Percentiles rank a stretch among this genome's conserved stretches.
Evolutionary conservation across 2,113 vertebrate genomes (phyloP).

Genomic region (Gobio gobio): DNA sequence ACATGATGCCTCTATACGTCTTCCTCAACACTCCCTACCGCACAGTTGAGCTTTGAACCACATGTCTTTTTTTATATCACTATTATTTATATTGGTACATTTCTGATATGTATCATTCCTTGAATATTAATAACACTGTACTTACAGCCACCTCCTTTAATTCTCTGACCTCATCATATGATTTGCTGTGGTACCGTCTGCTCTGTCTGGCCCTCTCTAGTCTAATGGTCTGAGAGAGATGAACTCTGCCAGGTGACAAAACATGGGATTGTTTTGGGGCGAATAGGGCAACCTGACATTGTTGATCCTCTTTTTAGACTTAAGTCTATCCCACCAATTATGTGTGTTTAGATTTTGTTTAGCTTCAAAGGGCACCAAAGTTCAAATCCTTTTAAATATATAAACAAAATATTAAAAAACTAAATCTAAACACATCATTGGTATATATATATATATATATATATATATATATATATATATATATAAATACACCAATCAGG

Average conservation of each 20-base stretch:
- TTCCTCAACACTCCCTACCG: not conserved
- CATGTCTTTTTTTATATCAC: not conserved
- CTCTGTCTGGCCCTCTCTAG: constrained; percentile 61
- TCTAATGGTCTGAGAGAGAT: not conserved
- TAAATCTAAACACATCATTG: too few relatives aligned
- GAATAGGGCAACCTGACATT: constrained; percentile 73
- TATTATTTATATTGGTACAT: not conserved
- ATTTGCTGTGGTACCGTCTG: constrained; percentile 65
- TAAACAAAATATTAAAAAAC: too few relatives aligned
- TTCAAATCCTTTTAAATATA: not conserved
- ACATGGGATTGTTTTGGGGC: constrained; percentile 46
- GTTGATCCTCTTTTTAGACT: constrained; percentile 64
- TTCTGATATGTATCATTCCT: not conserved
- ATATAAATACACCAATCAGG: too few relatives aligned
- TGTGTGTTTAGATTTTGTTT: not conserved
- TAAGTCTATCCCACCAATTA: not conserved
- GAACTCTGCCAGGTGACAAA: not conserved
- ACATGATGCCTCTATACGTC: constrained; percentile 33
- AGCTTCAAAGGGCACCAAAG: not conserved
- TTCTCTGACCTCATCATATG: not conserved
- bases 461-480: too few relatives aligned
- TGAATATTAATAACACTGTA: not conserved
- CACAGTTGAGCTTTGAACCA: not conserved
- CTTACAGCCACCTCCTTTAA: not conserved
- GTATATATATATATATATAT: too few relatives aligned